Conservation (phyloP, 2,888 invertebrate species). For the Bombyx huttoni region DNA sequence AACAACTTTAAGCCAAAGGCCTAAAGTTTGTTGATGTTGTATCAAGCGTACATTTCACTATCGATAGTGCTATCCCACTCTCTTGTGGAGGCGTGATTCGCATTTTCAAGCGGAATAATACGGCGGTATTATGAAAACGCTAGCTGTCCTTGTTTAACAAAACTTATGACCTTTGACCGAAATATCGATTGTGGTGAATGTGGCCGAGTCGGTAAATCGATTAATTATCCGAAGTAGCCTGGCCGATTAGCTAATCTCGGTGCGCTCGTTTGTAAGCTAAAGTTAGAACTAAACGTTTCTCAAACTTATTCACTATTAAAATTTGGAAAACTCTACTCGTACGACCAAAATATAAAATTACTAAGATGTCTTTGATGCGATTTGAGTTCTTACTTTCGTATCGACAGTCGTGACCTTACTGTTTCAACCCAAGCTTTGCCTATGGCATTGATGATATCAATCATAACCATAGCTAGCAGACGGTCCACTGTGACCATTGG, state of each 20-base stretch:
- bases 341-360: too few species aligned
- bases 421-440: too few species aligned
- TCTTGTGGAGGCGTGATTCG: constrained; percentile 63
- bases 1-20: constrained; percentile 28
- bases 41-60: constrained; percentile 53
- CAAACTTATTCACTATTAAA: too few species aligned
- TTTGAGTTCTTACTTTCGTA: too few species aligned
- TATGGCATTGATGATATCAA: too few species aligned
- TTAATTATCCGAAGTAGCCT: constrained; percentile 46
- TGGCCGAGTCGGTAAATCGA: constrained; percentile 47
- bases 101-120: constrained; percentile 50
- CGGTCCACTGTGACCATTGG: too few species aligned
- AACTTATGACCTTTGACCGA: constrained; percentile 62
- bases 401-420: too few species aligned
- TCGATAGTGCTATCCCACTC: constrained; percentile 57
- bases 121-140: constrained; percentile 42
- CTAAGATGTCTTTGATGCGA: too few species aligned
- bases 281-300: too few species aligned
- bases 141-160: constrained; percentile 54
- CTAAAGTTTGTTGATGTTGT: constrained; percentile 39
- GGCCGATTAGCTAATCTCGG: constrained; percentile 32
- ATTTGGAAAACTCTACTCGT: too few species aligned
- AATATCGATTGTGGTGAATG: constrained; percentile 61
- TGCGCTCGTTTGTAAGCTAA: constrained; percentile 13
- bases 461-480: too few species aligned